Base-by-base conservation (phyloP, 1,140 invertebrate species). In the Eueides isabella region DNA sequence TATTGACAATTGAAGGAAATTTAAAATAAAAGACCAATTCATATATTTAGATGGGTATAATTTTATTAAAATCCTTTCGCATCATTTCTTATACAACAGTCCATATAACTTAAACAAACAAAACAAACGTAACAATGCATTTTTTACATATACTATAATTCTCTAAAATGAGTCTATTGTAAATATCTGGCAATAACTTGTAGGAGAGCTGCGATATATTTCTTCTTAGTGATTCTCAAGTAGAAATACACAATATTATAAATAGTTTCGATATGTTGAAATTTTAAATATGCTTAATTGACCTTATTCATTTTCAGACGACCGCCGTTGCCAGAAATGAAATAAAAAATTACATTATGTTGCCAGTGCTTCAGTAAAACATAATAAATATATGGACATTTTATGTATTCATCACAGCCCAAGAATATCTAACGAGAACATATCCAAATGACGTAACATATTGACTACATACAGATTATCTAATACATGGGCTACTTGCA, bases 391-490 rank as follows among this genome's bases (percentile, higher is more conserved):
- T 74, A 55, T 55, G 48, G 48, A 55, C 48, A 55, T 74, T 83
- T 79, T 76, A 71, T 67, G 67, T 81, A 78, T 79, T 89, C 85
- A 84, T 89, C 89, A 90, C 87, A 91, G 89, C 89, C 89, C 83
- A 85, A 90, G 80, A 85, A 88, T 86, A 80, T 81, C 79, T 85
- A 87, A 81, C 72, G 72, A 74, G 83, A 80, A 85, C 79, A 85
- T 80, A 78, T 85, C 78, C 82, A 81, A 84, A 75, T 61, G 41
- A 74, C 4, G 69, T 1, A 16, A 26, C 14, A 62, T 38, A 69
- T 74, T 65, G 12, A 11, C 61, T 71, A 71, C 61, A 29, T 71
- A 71, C 61, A 29, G 61, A 16, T 68, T 31, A 12, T 35, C 67
- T 61, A 74, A 29, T n/a, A n/a, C n/a, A n/a, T 63, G 61, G 72